Evolutionary conservation across 1,140 invertebrate genomes (phyloP).

Genomic region (Stegodyphus mimosarum): DNA sequence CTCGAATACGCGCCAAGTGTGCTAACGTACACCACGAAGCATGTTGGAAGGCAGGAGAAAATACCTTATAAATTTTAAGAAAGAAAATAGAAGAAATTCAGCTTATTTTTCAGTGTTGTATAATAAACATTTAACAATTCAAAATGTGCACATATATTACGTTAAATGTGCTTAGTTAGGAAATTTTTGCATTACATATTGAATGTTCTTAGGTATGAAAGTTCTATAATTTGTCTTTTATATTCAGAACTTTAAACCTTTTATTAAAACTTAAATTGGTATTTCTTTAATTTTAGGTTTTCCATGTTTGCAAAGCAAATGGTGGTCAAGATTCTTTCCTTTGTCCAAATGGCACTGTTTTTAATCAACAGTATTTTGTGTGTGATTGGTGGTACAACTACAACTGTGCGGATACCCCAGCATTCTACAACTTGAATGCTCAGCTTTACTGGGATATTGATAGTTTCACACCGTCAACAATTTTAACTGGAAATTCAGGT

Average conservation of each 20-base stretch:
- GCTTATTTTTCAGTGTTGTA: background rate
- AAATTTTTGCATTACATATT: background rate
- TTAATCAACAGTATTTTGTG: conserved; percentile 68
- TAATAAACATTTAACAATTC: background rate
- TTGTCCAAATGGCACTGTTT: conserved; percentile 69
- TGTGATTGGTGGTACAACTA: conserved; percentile 90
- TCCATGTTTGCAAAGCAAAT: conserved; percentile 72
- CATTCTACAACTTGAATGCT: conserved; percentile 73
- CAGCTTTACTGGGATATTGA: conserved; percentile 64
- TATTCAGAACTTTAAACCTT: too few species aligned
- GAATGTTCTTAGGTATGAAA: background rate
- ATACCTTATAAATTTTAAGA: too few species aligned
- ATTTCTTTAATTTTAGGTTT: conserved; percentile 68
- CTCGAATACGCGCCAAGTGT: too few species aligned
- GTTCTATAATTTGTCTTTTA: too few species aligned
- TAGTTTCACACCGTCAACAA: conserved; percentile 10
- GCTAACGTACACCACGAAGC: too few species aligned
- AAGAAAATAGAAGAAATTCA: too few species aligned
- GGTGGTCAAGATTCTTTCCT: conserved; percentile 69
- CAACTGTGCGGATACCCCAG: conserved; percentile 75
- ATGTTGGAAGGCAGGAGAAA: too few species aligned
- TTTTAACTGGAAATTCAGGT: conserved; percentile 1
- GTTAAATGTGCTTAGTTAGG: background rate
- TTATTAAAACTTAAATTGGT: background rate
- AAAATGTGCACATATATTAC: background rate